Base-by-base conservation (phyloP, 1,140 invertebrate species). In the Drosophila navojoa region DNA sequence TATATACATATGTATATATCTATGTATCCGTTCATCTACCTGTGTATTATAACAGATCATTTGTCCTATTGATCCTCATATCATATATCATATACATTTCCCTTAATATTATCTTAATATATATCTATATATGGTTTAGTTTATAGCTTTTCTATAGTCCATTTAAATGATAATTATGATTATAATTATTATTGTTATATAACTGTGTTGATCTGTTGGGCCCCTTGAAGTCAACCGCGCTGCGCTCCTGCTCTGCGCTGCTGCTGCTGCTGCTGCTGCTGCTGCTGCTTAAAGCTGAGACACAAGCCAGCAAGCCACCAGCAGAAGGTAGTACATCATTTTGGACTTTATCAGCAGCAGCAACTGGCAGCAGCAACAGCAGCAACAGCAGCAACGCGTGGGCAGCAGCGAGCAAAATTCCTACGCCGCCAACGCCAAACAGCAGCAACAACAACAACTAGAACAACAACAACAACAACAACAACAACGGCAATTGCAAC, bases 301-400 rank as follows among this genome's bases (percentile, higher is more conserved):
- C 61, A 44, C 61, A 60, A 76, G 59, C 45, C 40, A 82, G 29
- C 45, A 60, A 87, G 54, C 79, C 73, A 84, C 66, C 79, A 89
- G 73, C 76, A 77, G 52, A 61, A 74, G 84, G 80, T 77, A 84
- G 79, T 89, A 89, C 84, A 89, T 89, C 84, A 89, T 90, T 89
- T 89, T 80, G 85, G 85, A 90, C 84, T 90, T 89, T 89, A 89
- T 87, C 82, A 87, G 84, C 82, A 49, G 40, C 62, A 79, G 59
- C 75, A 77, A 35, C 44, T 38, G 16, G 16, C 68, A 49, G 78
- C 77, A 71, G 49, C 60, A 69, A 68, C 77, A 68, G 25, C 57
- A 38, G 42, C 60, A 69, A 15, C 57, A 38, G 42, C 57, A 73
- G 59, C 79, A 74, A 61, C 80, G 81, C 81, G 81, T 85, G 81